Evolutionary conservation across 2,113 vertebrate species (phyloP), one percentile per base, ranked within the genome.

Genomic region (Stegastes partitus): DNA sequence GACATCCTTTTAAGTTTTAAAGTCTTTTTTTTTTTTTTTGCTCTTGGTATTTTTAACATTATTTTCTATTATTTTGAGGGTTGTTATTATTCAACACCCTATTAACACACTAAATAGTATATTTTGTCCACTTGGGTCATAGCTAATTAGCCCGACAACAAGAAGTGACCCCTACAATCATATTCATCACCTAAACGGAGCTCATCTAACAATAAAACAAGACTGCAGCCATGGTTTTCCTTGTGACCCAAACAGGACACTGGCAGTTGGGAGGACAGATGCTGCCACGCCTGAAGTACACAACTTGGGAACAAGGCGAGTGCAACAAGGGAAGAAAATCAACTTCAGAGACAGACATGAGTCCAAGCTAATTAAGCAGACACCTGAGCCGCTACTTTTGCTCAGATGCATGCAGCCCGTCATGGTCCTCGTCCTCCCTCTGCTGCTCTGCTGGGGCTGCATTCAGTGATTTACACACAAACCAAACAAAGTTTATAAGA

Each of bases 261-360:
- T 10, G 26, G 3, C 21, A 22, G 12, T 22, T 39, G 15, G 14
- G 16, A 9, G 21, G 61, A 47, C 6, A 73, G 19, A 47, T 19
- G 39, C 47, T 23, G 34, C 16, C 21, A 4, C 2, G 11, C 22
- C 19, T 28, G 16, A 23, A 16, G 5, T 39, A 66, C 47, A 50
- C 0, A 56, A 21, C 0, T n/a, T 4, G 0, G 14, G 0, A 15
- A n/a, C 4, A 10, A 50, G 14, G 1, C 0, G 7, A 26, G 45
- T 28, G 11, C 19, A 65, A 58, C 22, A 26, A 2, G 3, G 44
- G 11, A 47, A 19, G 25, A 44, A 65, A 73, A 18, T 23, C 16
- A 6, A 22, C 15, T 53, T 66, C 16, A 51, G 39, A 42, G 14
- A 42, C 39, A 42, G 14, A 42, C 39, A 42, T 42, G 18, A 21